Conservation (phyloP, 2,888 invertebrate genomes). For the Meta bourneti region DNA sequence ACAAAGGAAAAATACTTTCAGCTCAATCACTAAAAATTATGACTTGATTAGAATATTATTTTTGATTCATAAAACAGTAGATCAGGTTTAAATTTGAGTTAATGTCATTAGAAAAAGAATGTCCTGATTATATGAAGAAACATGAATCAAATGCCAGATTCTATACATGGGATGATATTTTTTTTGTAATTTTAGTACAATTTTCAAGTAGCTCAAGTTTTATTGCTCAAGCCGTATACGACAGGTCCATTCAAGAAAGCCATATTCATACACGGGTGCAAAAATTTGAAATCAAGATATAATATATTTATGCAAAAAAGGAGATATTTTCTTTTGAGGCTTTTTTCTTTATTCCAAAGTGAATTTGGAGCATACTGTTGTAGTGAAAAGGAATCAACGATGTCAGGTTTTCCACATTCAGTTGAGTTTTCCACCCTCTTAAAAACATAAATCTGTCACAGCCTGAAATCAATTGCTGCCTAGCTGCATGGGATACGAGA, state of each 20-base stretch:
- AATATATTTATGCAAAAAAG: neutral
- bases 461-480: constrained; percentile 39
- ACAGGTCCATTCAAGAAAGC: neutral
- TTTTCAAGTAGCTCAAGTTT: neutral
- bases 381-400: neutral
- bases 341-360: neutral
- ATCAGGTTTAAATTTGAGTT: too few relatives aligned
- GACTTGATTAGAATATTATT: too few relatives aligned
- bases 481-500: constrained; percentile 10
- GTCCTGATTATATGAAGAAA: too few relatives aligned
- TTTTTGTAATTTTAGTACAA: too few relatives aligned
- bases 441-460: constrained; percentile 53
- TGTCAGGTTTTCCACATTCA: neutral
- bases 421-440: constrained; percentile 18
- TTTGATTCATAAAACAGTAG: too few relatives aligned
- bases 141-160: too few relatives aligned
- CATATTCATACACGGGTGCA: neutral
- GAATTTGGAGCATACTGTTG: neutral
- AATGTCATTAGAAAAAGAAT: too few relatives aligned
- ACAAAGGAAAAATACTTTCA: too few relatives aligned
- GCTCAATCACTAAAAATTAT: too few relatives aligned
- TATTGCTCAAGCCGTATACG: neutral
- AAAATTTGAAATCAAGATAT: neutral
- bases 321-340: neutral
- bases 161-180: too few relatives aligned